Evolutionary conservation across 2,888 invertebrate species (phyloP).

Genomic region (Autographa gamma): DNA sequence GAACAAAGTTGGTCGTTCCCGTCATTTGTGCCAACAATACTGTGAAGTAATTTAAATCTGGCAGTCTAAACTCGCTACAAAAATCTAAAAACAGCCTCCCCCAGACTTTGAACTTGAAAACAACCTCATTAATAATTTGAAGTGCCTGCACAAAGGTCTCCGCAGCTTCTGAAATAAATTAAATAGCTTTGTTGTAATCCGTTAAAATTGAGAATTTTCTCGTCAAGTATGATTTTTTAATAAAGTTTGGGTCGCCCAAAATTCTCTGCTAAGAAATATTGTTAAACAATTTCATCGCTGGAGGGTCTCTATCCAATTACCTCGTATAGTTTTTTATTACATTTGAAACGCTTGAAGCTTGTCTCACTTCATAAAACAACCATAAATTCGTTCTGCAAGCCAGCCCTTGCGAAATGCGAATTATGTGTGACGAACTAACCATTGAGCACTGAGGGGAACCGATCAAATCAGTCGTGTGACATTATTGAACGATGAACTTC

Average conservation of each 20-base stretch:
- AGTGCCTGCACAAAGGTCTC: conserved; percentile 27
- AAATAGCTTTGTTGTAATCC: conserved; percentile 30
- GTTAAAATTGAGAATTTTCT: conserved; percentile 33
- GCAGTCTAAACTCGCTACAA: conserved; percentile 49
- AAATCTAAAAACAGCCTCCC: conserved; percentile 37
- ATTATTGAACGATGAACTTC: conserved; percentile 32
- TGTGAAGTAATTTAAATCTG: conserved; percentile 43
- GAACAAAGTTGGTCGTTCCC: conserved; percentile 39
- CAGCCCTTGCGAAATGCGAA: conserved; percentile 11
- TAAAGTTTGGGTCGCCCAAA: conserved; percentile 17
- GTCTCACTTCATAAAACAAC: conserved; percentile 17
- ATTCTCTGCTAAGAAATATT: conserved; percentile 15
- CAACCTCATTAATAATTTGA: conserved; percentile 54
- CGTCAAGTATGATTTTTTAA: conserved; percentile 29
- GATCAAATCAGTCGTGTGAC: conserved; percentile 27
- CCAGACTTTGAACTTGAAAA: conserved; percentile 54
- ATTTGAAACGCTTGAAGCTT: conserved; percentile 16
- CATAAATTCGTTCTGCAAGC: conserved; percentile 2
- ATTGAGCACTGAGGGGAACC: conserved; percentile 14
- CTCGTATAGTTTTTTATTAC: conserved; percentile 12
- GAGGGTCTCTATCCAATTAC: conserved; percentile 11
- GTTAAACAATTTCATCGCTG: conserved; percentile 9
- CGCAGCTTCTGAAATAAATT: conserved; percentile 35
- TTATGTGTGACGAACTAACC: conserved; percentile 12
- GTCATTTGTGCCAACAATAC: conserved; percentile 50